Evolutionary conservation across 2,797 vertebrate genomes (phyloP), one percentile per base, ranked within the genome.

Genomic region (Mus spretus): DNA sequence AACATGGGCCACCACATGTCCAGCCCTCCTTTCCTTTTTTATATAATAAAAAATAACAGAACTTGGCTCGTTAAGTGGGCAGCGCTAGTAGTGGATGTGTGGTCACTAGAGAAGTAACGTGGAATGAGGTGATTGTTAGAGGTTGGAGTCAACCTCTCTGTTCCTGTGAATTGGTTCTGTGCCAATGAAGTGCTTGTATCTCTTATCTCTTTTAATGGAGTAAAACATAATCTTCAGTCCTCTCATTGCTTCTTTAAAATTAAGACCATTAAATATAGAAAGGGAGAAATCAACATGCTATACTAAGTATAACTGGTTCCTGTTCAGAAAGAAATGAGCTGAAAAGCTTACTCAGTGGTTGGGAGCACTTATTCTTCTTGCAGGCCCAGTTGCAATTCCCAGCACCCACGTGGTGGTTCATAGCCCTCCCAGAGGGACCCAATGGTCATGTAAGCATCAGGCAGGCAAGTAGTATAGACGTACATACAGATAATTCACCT

Each of bases 301-400:
- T 63, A 10, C 86, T 94, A 74, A 91, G 20, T 94, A 70, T 89
- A 94, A 95, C 72, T 92, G 92, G n/a, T 95, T 95, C 40, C 12
- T 55, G 14, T 91, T 40, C 79, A 63, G 96, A 95, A 87, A 44
- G 44, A 44, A 44, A 83, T 67, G 61, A 10, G 17, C 28, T 50
- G 1, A 34, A 37, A 19, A 55, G 34, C 31, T 53, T 70, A 17
- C 50, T 72, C n/a, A 37, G 47, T n/a, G 50, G 20, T 72, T 53
- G 63, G 44, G 44, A 67, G 44, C 19, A 67, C 40, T 67, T 50
- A 31, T n/a, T 50, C 83, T 67, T 50, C 63, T 4, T 70, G 83
- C 53, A 63, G 44, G 31, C 63, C 31, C 4, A 15, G 11, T 26
- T 40, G 50, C 26, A 2, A 31, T 22, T 65, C 28, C 28, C 40